phyloP scores from a whole-genome alignment of 2,797 vertebrate genomes.

The Tarsius wallacei region DNA sequence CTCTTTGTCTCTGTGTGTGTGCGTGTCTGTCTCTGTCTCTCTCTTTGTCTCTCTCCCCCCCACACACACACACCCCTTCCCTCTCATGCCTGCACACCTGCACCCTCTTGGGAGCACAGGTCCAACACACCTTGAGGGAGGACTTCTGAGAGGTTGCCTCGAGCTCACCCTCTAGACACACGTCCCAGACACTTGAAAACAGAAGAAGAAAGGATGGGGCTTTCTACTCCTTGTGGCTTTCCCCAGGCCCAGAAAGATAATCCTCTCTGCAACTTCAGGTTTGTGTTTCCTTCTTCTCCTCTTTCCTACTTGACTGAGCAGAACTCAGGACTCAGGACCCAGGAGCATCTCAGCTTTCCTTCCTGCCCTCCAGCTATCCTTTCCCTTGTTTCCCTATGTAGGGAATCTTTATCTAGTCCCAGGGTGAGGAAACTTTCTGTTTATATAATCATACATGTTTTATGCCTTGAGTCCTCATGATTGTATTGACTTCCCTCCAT shows the following conservation, averaged over 20 bases:
- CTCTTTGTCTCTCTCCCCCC: too few species aligned
- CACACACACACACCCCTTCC: too few species aligned
- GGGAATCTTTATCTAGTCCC: not conserved
- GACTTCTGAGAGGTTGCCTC: not conserved
- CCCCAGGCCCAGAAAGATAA: not conserved
- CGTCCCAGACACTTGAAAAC: not conserved
- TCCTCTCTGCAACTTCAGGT: not conserved
- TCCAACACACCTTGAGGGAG: not conserved
- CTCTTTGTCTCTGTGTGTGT: not conserved
- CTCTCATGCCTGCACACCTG: not conserved
- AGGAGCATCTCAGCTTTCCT: not conserved
- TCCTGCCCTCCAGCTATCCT: not conserved
- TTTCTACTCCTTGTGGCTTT: accelerated
- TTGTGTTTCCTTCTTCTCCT: not conserved
- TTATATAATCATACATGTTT: not conserved
- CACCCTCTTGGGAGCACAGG: not conserved
- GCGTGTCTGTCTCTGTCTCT: not conserved
- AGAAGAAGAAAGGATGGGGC: not conserved
- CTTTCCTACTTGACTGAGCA: not conserved
- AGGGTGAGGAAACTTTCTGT: not conserved
- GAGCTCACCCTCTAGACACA: not conserved
- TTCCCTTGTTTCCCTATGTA: not conserved
- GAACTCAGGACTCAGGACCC: not conserved
- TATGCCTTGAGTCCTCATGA: not conserved
- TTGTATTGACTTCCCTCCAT: not conserved